These are phyloP conservation scores for Erythrocercus mccallii DNA, from an alignment of 2,113 vertebrate genomes.

Conservation along the genomic window DNA sequence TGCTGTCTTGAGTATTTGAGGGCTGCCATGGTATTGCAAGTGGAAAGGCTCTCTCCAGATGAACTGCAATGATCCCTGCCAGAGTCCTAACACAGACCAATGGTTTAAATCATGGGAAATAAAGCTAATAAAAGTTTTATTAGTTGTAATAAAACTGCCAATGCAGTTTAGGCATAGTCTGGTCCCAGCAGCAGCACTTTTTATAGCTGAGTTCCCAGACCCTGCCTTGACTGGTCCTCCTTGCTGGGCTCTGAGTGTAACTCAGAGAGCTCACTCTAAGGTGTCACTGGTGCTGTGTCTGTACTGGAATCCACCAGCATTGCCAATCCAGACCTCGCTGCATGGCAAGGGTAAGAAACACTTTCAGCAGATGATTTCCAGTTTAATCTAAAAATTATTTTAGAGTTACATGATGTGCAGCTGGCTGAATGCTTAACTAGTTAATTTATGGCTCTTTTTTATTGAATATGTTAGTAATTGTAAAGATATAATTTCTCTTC, in stretches of 20 bases:
- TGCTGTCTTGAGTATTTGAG: neutral
- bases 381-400: neutral
- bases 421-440: neutral
- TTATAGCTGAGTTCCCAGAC: neutral
- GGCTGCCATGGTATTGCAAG: neutral
- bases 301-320: neutral
- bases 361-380: neutral
- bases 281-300: neutral
- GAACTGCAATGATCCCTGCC: neutral
- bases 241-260: neutral
- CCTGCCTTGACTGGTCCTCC: neutral
- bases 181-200: neutral
- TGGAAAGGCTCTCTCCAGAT: neutral
- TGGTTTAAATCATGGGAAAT: neutral
- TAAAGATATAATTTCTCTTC: neutral
- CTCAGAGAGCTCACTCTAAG: neutral
- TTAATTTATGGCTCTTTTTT: neutral
- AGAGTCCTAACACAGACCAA: neutral
- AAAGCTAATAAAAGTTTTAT: neutral
- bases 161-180: neutral
- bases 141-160: neutral
- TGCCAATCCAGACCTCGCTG: neutral
- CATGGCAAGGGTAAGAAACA: accelerated
- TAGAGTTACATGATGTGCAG: neutral
- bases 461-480: neutral